Evolutionary conservation across 2,113 vertebrate genomes (phyloP), one percentile per base, ranked within the genome.

Genomic region (Pipa parva): DNA sequence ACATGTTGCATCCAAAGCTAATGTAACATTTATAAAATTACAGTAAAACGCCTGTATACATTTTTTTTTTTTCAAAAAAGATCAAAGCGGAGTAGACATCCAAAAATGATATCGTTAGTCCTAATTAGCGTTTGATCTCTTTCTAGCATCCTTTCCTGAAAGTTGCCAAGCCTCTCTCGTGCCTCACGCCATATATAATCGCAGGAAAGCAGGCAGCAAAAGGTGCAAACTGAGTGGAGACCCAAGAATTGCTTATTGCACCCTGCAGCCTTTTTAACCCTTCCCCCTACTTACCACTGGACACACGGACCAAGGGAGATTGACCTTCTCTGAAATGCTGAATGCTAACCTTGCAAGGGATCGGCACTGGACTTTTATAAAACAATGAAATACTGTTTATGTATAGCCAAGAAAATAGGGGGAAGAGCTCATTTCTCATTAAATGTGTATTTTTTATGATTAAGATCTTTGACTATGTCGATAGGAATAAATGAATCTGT

Each of bases 201-300:
- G 95, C 96, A 10, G 95, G 94, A 8, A 98, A 98, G 79, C 95
- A 98, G 66, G 93, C 94, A 0, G 85, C 93, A 25, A 98, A 97
- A 81, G 97, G 91, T 87, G 97, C 90, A 86, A 94, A 92, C 74
- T 97, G 83, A 83, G 24, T 1, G 2, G 25, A 33, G 51, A 31
- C 24, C 36, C 63, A 39, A n/a, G 1, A 22, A 37, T n/a, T 9
- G 2, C 13, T 20, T 5, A 24, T 22, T 25, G 9, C 3, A 60
- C 72, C 71, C 66, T 60, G 51, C n/a, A 22, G 60, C 71, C 59
- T 63, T 72, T 72, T 28, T 50, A 57, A 64, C 73, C 63, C 28
- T 72, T 59, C 2, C 27, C 28, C 4, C 18, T 17, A 45, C 11
- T 39, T 64, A 33, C 31, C 18, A 13, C 22, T n/a, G 36, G 58